Evolutionary conservation across 2,797 vertebrate species (phyloP), one percentile per base, ranked within the genome.

Genomic region (Xenops minutus): DNA sequence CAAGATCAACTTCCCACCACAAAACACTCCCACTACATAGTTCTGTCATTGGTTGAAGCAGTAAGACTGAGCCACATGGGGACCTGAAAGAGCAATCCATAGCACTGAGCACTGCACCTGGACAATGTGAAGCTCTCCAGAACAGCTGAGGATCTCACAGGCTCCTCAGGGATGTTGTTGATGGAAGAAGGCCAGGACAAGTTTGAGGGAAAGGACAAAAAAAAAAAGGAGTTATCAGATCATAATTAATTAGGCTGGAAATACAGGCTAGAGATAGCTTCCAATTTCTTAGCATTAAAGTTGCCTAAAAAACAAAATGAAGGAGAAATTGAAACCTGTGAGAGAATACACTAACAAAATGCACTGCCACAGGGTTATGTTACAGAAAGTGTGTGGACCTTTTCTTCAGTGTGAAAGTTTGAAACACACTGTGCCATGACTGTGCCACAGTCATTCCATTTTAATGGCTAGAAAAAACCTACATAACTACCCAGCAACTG

Each of bases 381-480:
- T 59, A 55, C 2, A 0, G 39, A 66, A 84, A 49, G 32, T 0
- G 0, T 2, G 29, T 36, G 43, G 27, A 66, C 10, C 7, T 59
- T 61, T 72, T 49, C 46, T 68, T 58, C 37, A 37, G 37, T 0
- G 19, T 55, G 12, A 26, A 68, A 78, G 29, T 54, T 1, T 41
- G 23, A 77, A 84, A 74, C 9, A 21, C n/a, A 17, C 14, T 7
- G 5, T 46, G 41, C 75, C 32, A 34, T 49, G n/a, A n/a, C n/a
- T n/a, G n/a, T n/a, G n/a, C n/a, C 22, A 36, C 7, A 56, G 18
- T 36, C 36, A 37, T 41, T 30, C n/a, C 34, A 7, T 62, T 58
- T 63, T 44, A 89, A 67, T 13, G 19, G 18, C 27, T 69, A 14
- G 16, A 76, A 27, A 83, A 80, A 66, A 90, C 20, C 15, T 29